Evolutionary conservation across 2,888 invertebrate genomes (phyloP), one percentile per base, ranked within the genome.

Genomic region (Caenorhabditis imperialis): DNA sequence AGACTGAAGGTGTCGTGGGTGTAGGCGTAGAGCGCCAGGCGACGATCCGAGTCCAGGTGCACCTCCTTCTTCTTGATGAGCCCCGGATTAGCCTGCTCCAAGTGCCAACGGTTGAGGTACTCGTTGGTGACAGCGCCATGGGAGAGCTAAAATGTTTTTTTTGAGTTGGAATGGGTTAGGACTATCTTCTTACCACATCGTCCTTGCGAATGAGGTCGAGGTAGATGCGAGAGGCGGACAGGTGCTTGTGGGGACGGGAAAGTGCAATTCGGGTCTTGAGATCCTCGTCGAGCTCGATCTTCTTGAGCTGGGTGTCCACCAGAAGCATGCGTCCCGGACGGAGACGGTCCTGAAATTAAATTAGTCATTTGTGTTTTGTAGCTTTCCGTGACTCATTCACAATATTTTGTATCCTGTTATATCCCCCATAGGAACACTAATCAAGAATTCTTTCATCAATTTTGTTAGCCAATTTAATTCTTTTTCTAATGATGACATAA

Each of bases 291-390:
- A 94, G 93, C 81, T 96, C 96, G 80, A 99, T 93, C 77, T 91
- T 92, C 89, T 94, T 93, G 86, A 94, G 93, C 72, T 87, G 76
- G 0, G 98, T 98, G 89, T 99, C 99, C 54, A 99, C 97, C 82
- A 99, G 90, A 88, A 99, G 91, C 98, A 99, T 99, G 80, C 97
- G 92, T 3, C 99, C 99, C 1, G 99, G 99, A 90, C 97, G 96
- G 86, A 99, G 91, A 76, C 99, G 95, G 88, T 97, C 96, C 93
- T 94, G 90, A 37, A 90, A 90, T 85, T 10, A 4, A 14, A 51
- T 18, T 3, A 2, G 33, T 22, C 4, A 18, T 85, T 51, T 7
- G 23, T 6, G 12, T 37, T 14, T 27, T n/a, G n/a, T 40, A n/a
- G 23, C 22, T 51, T 20, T 6, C 22, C n/a, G n/a, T n/a, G n/a